phyloP scores from a whole-genome alignment of 2,888 invertebrate species.

The Nebria brevicollis region DNA sequence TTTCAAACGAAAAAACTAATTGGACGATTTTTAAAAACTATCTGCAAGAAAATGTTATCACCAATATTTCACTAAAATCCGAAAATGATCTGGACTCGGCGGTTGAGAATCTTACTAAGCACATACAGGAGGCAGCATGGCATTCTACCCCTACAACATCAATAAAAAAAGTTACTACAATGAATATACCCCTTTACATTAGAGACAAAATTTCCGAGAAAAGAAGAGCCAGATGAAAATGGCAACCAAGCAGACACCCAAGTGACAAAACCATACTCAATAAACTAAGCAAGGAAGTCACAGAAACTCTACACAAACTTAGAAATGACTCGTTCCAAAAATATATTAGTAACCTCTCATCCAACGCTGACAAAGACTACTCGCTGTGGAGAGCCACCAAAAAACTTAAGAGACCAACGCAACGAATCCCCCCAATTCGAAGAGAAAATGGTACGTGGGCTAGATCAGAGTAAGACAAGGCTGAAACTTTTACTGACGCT shows the following conservation, averaged over 20 bases:
- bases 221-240: too few relatives aligned
- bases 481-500: constrained; percentile 50
- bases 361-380: too few relatives aligned
- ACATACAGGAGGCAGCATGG: constrained; percentile 21
- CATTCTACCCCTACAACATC: constrained; percentile 12
- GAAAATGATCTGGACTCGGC: constrained; percentile 12
- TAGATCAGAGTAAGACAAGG: constrained; percentile 47
- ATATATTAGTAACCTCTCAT: too few relatives aligned
- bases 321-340: too few relatives aligned
- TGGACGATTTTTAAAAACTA: neutral
- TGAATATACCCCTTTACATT: constrained; percentile 12
- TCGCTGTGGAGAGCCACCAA: constrained; percentile 49
- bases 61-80: too few relatives aligned
- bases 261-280: too few relatives aligned
- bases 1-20: neutral
- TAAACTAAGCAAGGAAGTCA: too few relatives aligned
- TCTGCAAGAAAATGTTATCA: too few relatives aligned
- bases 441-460: constrained; percentile 36
- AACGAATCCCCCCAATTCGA: constrained; percentile 30
- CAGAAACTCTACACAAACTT: too few relatives aligned
- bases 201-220: constrained; percentile 33
- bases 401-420: constrained; percentile 40
- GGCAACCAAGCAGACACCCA: too few relatives aligned
- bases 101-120: constrained; percentile 6
- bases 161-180: constrained; percentile 9